Conservation (phyloP, 1,140 invertebrate species). For the Drosophila orosa region DNA sequence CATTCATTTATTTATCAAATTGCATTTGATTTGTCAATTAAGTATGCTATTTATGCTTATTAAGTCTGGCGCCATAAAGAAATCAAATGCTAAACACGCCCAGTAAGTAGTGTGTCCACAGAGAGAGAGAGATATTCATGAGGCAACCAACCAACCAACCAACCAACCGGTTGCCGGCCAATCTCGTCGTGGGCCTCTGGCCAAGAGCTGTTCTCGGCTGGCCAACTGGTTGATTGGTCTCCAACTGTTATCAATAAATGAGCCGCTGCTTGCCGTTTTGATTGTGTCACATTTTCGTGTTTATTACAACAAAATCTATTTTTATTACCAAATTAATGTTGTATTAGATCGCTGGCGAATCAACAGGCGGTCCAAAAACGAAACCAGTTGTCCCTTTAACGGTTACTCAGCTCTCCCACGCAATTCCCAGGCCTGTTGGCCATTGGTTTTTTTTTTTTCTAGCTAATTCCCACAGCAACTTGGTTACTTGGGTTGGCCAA, state of each 20-base stretch:
- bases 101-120: conserved; percentile 36
- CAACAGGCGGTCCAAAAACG: conserved; percentile 42
- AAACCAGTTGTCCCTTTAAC: conserved; percentile 55
- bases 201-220: conserved; percentile 17
- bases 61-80: conserved; percentile 50
- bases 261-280: conserved; percentile 58
- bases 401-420: conserved; percentile 39
- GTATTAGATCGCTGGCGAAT: conserved; percentile 52
- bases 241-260: conserved; percentile 75
- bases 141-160: too few relatives aligned
- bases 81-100: conserved; percentile 66
- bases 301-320: conserved; percentile 65
- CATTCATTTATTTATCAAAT: conserved; percentile 74
- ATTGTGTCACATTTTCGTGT: conserved; percentile 77
- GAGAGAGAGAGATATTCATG: conserved; percentile 17
- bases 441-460: conserved; percentile 35
- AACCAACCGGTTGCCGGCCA: conserved; percentile 43
- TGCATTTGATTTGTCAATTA: conserved; percentile 82
- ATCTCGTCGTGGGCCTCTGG: conserved; percentile 21
- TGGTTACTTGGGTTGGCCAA: conserved; percentile 33
- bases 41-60: conserved; percentile 78
- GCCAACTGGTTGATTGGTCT: conserved; percentile 56
- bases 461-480: conserved; percentile 34
- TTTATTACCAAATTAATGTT: conserved; percentile 72
- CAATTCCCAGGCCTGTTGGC: conserved; percentile 23